Evolutionary conservation across 2,113 vertebrate species (phyloP), one percentile per base, ranked within the genome.

Genomic region (Tragelaphus buxtoni): DNA sequence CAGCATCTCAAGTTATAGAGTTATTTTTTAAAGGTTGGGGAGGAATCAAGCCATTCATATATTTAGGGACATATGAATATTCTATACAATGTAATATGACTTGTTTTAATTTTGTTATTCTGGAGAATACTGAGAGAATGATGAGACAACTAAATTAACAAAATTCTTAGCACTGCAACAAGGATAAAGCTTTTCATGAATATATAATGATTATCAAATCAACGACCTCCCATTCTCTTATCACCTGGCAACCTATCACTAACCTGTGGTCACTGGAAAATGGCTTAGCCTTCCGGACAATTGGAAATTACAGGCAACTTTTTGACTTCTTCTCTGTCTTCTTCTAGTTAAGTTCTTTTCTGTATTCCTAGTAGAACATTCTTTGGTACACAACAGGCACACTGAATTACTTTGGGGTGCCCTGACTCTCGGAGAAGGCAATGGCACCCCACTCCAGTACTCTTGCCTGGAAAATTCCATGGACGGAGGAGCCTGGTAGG

Each of bases 81-180:
- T 79, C 30, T 79, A 3, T 79, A 5, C 32, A 4, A 35, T 30
- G 7, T 56, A 81, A 17, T 39, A 26, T 55, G 32, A 63, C 76
- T 90, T 85, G 18, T 55, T 14, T 7, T 47, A 93, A 69, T 74
- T 80, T 63, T 7, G 26, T 83, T 90, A 90, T 94, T 88, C 42
- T 56, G 30, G 45, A 16, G 30, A 91, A 89, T 91, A 7, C 16
- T 95, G 88, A n/a, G 35, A 87, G 24, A 96, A 87, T 47, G 69
- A 84, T 72, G 49, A 96, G 69, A 85, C 80, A 88, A 92, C 58
- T 53, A 81, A 88, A 89, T 89, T 96, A 90, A 20, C 84, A 65
- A 92, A 94, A n/a, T 55, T 83, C 61, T 90, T 83, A 87, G 32
- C 18, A 8, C n/a, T 45, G 24, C 47, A 94, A 53, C 42, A 81